These are phyloP conservation scores for Myotis myotis DNA, from an alignment of 2,797 vertebrate species.

Conservation along the genomic window DNA sequence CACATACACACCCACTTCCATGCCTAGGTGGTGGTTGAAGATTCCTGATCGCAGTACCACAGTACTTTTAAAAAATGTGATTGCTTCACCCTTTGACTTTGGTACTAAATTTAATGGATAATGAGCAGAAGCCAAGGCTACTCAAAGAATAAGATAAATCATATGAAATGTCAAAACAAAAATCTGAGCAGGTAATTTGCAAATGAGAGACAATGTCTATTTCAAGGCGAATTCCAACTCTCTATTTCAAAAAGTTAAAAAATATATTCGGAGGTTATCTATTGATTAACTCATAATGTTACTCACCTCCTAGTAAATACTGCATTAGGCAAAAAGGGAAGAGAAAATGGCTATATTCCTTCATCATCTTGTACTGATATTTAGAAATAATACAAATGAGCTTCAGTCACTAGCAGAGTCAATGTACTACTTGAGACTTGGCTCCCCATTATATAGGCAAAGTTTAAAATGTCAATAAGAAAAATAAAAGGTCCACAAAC, in stretches of 20 bases:
- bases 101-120: neutral
- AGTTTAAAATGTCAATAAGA: neutral
- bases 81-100: neutral
- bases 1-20: neutral
- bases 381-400: neutral
- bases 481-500: neutral
- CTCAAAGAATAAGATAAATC: neutral
- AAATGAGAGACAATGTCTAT: neutral
- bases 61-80: neutral
- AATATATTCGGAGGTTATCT: neutral
- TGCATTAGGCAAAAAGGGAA: neutral
- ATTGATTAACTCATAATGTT: neutral
- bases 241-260: constrained; percentile 8
- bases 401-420: neutral
- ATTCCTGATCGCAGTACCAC: neutral
- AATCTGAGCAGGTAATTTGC: neutral
- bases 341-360: neutral
- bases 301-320: constrained; percentile 4
- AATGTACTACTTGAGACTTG: neutral
- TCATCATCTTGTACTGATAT: neutral
- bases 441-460: neutral
- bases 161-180: constrained; percentile 1
- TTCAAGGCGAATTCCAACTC: constrained; percentile 28
- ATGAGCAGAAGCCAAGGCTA: neutral
- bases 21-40: neutral